A percentile compares a stretch with the other conserved stretches of the same genome.
Evolutionary conservation across 2,113 vertebrate genomes (phyloP).

Genomic region (Tauraco erythrolophus): DNA sequence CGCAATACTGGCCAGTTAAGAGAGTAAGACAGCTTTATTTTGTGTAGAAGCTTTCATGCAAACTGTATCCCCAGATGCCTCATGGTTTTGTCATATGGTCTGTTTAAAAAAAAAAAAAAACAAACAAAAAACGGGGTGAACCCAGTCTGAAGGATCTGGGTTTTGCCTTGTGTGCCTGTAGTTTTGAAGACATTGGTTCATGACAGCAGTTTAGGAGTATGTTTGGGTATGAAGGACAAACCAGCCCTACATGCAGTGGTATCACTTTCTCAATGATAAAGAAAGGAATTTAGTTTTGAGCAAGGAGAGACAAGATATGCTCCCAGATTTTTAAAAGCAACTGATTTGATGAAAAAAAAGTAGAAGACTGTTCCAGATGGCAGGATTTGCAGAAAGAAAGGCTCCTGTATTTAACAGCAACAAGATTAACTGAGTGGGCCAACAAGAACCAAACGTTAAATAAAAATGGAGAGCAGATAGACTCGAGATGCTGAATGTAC

Average conservation of each 20-base stretch:
- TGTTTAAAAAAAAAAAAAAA: background rate
- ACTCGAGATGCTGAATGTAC: background rate
- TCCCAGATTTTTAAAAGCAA: background rate
- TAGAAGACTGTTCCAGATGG: conserved; percentile 25
- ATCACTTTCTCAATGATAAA: background rate
- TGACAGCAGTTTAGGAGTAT: background rate
- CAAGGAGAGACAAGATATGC: background rate
- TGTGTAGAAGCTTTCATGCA: conserved; percentile 14
- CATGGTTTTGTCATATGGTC: background rate
- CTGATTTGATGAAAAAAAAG: background rate
- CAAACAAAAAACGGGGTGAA: background rate
- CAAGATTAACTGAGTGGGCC: conserved; percentile 17
- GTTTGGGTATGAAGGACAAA: background rate
- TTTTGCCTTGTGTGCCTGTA: background rate
- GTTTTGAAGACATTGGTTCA: background rate
- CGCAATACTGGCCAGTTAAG: background rate
- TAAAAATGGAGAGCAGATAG: background rate
- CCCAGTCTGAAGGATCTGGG: background rate
- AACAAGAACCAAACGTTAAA: conserved; percentile 16
- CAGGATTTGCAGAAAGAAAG: background rate
- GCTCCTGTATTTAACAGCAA: conserved; percentile 20
- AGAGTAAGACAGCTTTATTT: conserved; percentile 37
- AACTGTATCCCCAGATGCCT: background rate
- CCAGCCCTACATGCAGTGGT: background rate
- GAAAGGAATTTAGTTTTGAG: background rate